Conservation (phyloP, 1,140 invertebrate genomes). For the Cotesia chilonis region DNA sequence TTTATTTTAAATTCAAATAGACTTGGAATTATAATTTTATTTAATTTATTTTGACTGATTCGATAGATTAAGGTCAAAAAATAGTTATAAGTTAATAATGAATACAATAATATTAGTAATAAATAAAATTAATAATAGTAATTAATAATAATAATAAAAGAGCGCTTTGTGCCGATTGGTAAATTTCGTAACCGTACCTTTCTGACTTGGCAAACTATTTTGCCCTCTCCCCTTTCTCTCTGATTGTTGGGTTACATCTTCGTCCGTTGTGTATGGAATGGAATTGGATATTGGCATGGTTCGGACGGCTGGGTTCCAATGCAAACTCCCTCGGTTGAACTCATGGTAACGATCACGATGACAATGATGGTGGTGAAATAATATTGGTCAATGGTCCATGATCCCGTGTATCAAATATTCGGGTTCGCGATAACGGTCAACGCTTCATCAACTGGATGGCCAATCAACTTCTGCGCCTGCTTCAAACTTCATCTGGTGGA, state of each 20-base stretch:
- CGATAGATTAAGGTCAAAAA: background rate
- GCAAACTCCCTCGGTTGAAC: conserved; percentile 27
- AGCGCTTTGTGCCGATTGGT: conserved; percentile 60
- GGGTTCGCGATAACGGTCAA: conserved; percentile 38
- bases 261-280: conserved; percentile 63
- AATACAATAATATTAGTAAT: conserved; percentile 33
- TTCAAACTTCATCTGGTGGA: no score
- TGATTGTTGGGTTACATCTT: conserved; percentile 80
- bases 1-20: conserved; percentile 10
- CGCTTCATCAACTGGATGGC: conserved; percentile 51
- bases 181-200: conserved; percentile 68
- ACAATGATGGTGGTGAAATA: conserved; percentile 38
- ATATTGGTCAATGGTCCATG: conserved; percentile 33
- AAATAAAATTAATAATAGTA: conserved; percentile 31
- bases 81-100: background rate
- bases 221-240: conserved; percentile 77
- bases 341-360: conserved; percentile 39
- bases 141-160: conserved; percentile 45
- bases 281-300: conserved; percentile 53
- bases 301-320: conserved; percentile 40
- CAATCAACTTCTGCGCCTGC: no score
- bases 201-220: conserved; percentile 83
- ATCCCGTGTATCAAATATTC: conserved; percentile 17
- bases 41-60: conserved; percentile 10
- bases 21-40: conserved; percentile 12